phyloP scores from a whole-genome alignment of 1,140 invertebrate genomes.

The Plectrocnemia conspersa region DNA sequence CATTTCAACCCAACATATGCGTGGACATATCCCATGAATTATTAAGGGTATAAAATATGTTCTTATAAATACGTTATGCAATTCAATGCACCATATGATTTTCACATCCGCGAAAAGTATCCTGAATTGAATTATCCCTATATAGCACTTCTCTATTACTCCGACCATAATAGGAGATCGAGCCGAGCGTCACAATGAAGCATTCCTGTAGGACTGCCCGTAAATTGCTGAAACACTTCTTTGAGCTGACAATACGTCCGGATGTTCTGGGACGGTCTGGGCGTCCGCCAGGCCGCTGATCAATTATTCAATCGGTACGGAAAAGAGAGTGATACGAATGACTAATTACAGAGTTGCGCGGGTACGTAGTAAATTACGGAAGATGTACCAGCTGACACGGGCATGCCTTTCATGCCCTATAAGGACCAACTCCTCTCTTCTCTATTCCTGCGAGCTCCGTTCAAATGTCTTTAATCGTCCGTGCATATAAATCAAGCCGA shows the following conservation, averaged over 20 bases:
- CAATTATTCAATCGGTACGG: conserved; percentile 13
- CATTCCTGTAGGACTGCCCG: too few relatives aligned
- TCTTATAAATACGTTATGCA: too few relatives aligned
- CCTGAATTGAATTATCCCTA: too few relatives aligned
- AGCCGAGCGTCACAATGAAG: conserved; percentile 1
- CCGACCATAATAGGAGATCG: too few relatives aligned
- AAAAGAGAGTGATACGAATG: conserved; percentile 23
- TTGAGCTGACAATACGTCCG: too few relatives aligned
- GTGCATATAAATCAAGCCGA: conserved; percentile 16
- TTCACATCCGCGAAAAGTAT: too few relatives aligned
- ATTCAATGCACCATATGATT: too few relatives aligned
- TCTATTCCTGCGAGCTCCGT: conserved; percentile 13
- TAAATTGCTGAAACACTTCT: too few relatives aligned
- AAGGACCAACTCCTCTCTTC: conserved; percentile 8
- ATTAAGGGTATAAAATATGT: too few relatives aligned
- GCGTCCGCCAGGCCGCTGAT: background rate
- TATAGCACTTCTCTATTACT: too few relatives aligned
- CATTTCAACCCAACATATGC: too few relatives aligned
- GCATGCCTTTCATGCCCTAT: conserved; percentile 22
- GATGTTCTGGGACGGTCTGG: background rate
- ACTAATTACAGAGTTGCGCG: conserved; percentile 19
- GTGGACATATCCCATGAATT: too few relatives aligned
- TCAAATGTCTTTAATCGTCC: conserved; percentile 13
- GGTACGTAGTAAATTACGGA: conserved; percentile 15
- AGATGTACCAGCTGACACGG: conserved; percentile 15